Evolutionary conservation across 2,113 vertebrate genomes (phyloP).

Genomic region (Grantiella picta): DNA sequence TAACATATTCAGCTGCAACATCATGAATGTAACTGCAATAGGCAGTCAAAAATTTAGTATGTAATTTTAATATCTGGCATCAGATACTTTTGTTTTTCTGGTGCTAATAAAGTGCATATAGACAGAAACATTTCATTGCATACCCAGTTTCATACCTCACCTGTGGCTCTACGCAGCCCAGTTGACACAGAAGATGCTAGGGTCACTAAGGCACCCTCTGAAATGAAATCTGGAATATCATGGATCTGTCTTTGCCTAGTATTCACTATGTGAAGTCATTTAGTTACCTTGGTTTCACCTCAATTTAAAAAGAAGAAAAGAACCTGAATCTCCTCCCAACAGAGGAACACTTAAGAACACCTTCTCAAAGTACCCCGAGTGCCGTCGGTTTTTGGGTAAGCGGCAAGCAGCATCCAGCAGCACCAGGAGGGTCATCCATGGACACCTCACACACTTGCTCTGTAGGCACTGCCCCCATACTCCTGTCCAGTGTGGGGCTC

Average conservation of each 20-base stretch:
- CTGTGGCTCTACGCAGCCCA: neutral
- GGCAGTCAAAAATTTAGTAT: neutral
- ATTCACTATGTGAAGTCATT: neutral
- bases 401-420: neutral
- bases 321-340: neutral
- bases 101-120: neutral
- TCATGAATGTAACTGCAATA: neutral
- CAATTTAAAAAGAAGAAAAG: neutral
- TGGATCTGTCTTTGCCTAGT: neutral
- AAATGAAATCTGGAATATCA: neutral
- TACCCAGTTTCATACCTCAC: neutral
- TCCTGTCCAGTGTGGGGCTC: accelerated
- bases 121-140: neutral
- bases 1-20: neutral
- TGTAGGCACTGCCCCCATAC: too few relatives aligned
- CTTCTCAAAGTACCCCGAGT: accelerated
- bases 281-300: neutral
- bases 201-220: neutral
- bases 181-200: neutral
- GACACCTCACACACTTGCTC: neutral
- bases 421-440: neutral
- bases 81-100: neutral
- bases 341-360: neutral
- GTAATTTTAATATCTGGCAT: neutral
- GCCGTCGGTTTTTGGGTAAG: neutral